A percentile compares a stretch with the other conserved stretches of the same genome.
phyloP scores from a whole-genome alignment of 2,888 invertebrate species.

The Cantharis rufa region DNA sequence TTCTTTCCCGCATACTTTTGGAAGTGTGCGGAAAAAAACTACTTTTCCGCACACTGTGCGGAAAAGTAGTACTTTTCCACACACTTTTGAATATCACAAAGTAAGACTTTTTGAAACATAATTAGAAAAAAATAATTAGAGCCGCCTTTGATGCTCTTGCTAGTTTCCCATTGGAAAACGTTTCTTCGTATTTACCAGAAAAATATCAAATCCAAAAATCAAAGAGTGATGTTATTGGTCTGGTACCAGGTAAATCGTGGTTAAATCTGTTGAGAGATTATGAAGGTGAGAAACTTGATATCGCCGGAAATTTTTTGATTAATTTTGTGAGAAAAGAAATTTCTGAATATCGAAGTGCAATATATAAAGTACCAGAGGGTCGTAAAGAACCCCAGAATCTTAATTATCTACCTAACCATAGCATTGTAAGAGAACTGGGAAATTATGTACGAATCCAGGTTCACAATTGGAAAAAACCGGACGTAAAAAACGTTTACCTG shows the following conservation, averaged over 20 bases:
- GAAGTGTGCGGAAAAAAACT: too few species aligned
- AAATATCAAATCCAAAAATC: not conserved
- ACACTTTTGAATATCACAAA: too few species aligned
- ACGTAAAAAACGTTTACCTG: conserved; percentile 53
- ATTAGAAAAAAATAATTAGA: conserved; percentile 58
- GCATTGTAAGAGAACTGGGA: conserved; percentile 67
- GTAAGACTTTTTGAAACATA: too few species aligned
- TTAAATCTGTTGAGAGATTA: conserved; percentile 67
- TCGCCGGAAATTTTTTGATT: conserved; percentile 61
- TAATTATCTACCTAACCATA: conserved; percentile 64
- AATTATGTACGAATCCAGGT: conserved; percentile 60
- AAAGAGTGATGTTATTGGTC: not conserved
- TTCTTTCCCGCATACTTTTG: too few species aligned
- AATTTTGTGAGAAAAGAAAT: conserved; percentile 65
- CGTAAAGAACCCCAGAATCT: conserved; percentile 63
- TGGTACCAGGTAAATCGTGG: conserved; percentile 63
- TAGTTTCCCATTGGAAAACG: conserved; percentile 63
- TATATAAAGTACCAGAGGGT: conserved; percentile 62
- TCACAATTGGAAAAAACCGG: conserved; percentile 33
- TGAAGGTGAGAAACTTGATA: conserved; percentile 58
- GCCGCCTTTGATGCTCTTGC: conserved; percentile 68
- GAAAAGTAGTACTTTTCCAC: too few species aligned
- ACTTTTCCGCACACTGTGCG: too few species aligned
- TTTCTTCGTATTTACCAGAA: conserved; percentile 49
- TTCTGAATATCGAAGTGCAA: conserved; percentile 63